Evolutionary conservation across 2,797 vertebrate genomes (phyloP), one percentile per base, ranked within the genome.

Genomic region (Urosaurus nigricauda): DNA sequence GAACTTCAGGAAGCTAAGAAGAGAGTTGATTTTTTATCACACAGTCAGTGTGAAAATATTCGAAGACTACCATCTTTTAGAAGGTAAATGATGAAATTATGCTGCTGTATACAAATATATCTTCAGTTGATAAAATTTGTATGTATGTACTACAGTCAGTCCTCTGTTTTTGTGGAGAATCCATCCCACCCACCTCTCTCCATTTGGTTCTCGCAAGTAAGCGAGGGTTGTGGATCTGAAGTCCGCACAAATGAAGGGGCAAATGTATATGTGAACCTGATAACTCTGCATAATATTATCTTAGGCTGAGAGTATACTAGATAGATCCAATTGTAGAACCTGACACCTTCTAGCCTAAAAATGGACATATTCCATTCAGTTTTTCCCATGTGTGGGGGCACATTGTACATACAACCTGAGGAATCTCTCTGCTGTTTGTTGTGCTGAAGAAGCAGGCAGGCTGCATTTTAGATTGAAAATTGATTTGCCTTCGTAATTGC

Each of bases 61-160:
- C 97, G 98, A 70, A 97, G 97, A 92, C 97, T 99, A 83, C 95
- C 97, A 11, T 99, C 99, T 8, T 99, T 99, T 93, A 98, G 97
- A 96, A 98, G 98, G 99, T 99, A 96, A 96, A 93, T 89, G 35
- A 24, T 80, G 19, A 93, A 47, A 90, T 7, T 87, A 29, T 11
- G 6, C 43, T 43, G 87, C 24, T 88, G 70, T 83, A 37, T 5
- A 65, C 5, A 56, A 11, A 58, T 2, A 0, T 56, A 1, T 70
- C 12, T 74, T 92, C 71, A 86, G 6, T 79, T 32, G 16, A 90
- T 87, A 37, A 37, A 74, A 74, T 85, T 81, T 7, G 17, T 17
- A 26, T 89, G 2, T 78, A 21, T 60, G 2, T 40, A 5, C 11
- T 84, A 29, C 70, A 74, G 43, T 43, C 43, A 43, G 5, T 5